A percentile compares a stretch with the other conserved stretches of the same genome.
These are phyloP conservation scores for Pelobates fuscus DNA, from an alignment of 2,113 vertebrate genomes.

Conservation along the genomic window DNA sequence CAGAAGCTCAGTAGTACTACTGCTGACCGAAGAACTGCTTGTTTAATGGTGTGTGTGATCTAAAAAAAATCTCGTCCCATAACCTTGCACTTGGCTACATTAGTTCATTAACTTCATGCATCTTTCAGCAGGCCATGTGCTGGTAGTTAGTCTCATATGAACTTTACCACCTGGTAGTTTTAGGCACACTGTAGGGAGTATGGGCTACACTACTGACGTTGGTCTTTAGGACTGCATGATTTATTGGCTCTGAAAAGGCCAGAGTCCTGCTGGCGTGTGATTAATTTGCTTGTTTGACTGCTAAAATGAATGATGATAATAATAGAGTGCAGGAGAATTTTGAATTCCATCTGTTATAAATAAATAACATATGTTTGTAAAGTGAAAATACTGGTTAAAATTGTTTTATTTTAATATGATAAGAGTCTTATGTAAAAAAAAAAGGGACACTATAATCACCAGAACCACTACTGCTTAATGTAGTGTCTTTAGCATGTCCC, in stretches of 20 bases:
- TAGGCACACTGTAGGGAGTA: conserved; percentile 6
- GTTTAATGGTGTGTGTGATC: conserved; percentile 31
- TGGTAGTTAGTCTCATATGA: conserved; percentile 22
- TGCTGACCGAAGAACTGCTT: conserved; percentile 7
- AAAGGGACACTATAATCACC: no score
- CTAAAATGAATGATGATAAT: conserved; percentile 30
- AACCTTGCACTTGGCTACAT: conserved; percentile 27
- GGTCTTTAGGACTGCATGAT: conserved; percentile 19
- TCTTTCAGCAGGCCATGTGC: conserved; percentile 25
- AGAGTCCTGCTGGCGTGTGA: conserved; percentile 13
- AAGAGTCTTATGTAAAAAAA: no score
- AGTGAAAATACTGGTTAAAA: conserved; percentile 16
- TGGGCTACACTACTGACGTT: not conserved
- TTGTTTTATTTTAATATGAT: no score
- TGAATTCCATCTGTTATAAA: not conserved
- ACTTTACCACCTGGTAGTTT: conserved; percentile 22
- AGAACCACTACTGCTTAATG: no score
- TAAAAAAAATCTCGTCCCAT: conserved; percentile 22
- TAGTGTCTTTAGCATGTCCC: no score
- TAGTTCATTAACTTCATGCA: conserved; percentile 27
- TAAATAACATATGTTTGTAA: conserved; percentile 12
- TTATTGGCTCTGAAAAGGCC: conserved; percentile 22
- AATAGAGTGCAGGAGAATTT: conserved; percentile 6
- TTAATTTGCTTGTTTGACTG: conserved; percentile 24
- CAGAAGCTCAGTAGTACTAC: not conserved